A percentile compares a stretch with the other conserved stretches of the same genome.
Evolutionary conservation across 2,888 invertebrate genomes (phyloP).

Genomic region (Synergus umbraculus): DNA sequence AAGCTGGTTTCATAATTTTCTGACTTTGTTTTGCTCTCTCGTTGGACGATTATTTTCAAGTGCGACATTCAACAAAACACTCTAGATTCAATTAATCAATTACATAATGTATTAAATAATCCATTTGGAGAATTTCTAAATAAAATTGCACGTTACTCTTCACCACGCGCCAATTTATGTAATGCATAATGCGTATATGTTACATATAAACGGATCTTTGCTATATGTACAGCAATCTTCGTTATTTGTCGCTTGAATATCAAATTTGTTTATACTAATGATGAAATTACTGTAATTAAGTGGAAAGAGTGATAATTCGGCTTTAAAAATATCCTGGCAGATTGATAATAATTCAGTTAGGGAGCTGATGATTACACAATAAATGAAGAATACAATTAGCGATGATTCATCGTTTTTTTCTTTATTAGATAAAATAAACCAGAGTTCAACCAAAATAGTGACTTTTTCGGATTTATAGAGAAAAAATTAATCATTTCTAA

Average conservation of each 20-base stretch:
- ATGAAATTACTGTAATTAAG: neutral
- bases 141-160: constrained; percentile 20
- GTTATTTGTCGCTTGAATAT: constrained; percentile 14
- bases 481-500: too few relatives aligned
- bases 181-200: neutral
- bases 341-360: neutral
- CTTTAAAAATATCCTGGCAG: neutral
- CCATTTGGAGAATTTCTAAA: neutral
- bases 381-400: constrained; percentile 2
- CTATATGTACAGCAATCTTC: neutral
- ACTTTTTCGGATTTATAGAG: too few relatives aligned
- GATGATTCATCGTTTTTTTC: constrained; percentile 6
- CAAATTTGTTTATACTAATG: constrained; percentile 8
- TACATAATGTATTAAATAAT: constrained; percentile 4
- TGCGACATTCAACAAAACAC: neutral
- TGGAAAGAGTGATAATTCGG: neutral
- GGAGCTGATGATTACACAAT: neutral
- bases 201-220: constrained; percentile 7
- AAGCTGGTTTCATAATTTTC: neutral
- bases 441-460: neutral
- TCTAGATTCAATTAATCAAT: neutral
- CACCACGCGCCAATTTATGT: constrained; percentile 11
- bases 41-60: neutral
- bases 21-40: neutral
- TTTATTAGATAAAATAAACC: neutral